These are phyloP conservation scores for Malaclemys terrapin DNA, from an alignment of 2,113 vertebrate genomes.

Conservation along the genomic window DNA sequence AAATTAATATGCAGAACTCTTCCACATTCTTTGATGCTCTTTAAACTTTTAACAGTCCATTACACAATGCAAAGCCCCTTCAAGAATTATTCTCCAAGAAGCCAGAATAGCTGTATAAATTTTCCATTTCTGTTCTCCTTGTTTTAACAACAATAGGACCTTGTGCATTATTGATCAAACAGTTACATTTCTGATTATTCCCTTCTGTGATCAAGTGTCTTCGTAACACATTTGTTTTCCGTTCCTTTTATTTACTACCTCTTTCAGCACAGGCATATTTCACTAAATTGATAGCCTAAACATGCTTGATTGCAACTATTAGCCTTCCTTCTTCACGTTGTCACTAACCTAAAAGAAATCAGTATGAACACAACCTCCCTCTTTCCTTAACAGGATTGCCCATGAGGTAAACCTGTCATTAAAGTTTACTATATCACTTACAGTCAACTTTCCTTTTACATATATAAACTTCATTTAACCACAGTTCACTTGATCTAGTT, in stretches of 20 bases:
- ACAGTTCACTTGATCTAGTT: neutral
- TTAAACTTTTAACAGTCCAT: no score
- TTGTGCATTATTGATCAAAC: neutral
- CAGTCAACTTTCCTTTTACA: neutral
- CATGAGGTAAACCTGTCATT: neutral
- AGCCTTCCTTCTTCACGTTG: neutral
- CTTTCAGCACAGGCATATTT: neutral
- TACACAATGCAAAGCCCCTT: no score
- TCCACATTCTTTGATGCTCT: no score
- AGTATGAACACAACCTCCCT: neutral
- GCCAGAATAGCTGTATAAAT: no score
- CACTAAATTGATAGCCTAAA: neutral
- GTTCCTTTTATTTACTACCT: neutral
- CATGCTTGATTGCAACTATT: neutral
- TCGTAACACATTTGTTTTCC: neutral
- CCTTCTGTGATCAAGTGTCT: neutral
- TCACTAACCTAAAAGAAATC: neutral
- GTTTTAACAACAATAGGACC: no score
- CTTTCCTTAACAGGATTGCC: neutral
- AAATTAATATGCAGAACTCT: no score
- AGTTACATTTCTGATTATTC: neutral
- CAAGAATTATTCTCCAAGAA: no score
- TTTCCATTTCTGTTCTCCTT: no score
- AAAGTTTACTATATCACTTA: neutral
- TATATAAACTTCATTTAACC: neutral